Evolutionary conservation across 2,888 invertebrate genomes (phyloP).

Genomic region (Liposcelis brunnea): DNA sequence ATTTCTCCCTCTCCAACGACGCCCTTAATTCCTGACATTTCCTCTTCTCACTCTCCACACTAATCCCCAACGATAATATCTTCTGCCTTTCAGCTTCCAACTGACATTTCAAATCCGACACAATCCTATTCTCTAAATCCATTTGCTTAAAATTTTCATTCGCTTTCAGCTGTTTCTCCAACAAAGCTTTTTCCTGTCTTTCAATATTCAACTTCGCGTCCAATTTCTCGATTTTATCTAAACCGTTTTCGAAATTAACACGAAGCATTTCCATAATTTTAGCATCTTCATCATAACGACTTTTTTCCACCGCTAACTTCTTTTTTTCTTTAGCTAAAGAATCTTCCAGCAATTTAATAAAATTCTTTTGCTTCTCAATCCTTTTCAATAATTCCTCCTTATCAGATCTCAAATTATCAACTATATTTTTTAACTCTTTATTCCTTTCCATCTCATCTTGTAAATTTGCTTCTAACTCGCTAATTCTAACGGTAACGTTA

Average conservation of each 20-base stretch:
- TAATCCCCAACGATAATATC: too few species aligned
- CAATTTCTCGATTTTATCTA: neutral
- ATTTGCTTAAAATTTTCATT: slow-evolving; percentile 7
- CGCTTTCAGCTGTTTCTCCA: neutral
- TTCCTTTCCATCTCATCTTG: neutral
- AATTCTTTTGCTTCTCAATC: neutral
- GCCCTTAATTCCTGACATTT: slow-evolving; percentile 3
- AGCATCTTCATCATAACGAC: neutral
- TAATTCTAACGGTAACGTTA: too few species aligned
- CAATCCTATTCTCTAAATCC: slow-evolving; percentile 8
- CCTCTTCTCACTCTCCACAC: slow-evolving; percentile 5
- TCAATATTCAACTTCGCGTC: slow-evolving; percentile 1
- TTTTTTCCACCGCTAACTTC: neutral
- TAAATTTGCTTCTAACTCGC: neutral
- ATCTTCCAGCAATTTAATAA: neutral
- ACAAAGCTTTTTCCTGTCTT: neutral
- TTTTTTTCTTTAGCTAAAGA: neutral
- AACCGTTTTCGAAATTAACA: neutral
- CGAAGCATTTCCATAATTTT: neutral
- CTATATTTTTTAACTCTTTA: slow-evolving; percentile 5
- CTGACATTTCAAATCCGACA: slow-evolving; percentile 9
- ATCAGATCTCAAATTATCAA: neutral
- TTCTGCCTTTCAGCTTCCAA: slow-evolving; percentile 9
- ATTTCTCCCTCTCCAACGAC: too few species aligned
- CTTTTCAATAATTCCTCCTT: neutral